These are phyloP conservation scores for Hofmannophila pseudospretella DNA, from an alignment of 2,888 invertebrate species.

Conservation along the genomic window DNA sequence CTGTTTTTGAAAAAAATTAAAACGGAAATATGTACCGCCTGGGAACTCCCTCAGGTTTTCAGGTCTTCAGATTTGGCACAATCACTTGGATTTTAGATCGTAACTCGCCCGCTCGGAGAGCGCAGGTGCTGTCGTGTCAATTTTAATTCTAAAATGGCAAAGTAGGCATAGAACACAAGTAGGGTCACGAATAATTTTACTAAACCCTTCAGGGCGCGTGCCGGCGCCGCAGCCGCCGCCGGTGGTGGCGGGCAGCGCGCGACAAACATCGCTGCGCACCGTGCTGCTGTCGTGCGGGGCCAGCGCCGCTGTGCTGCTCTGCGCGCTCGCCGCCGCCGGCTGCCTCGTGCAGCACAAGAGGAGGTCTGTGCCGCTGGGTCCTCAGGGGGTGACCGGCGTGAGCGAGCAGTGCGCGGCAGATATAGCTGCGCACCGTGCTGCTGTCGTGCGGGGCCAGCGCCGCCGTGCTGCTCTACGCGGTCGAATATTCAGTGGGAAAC, in stretches of 20 bases:
- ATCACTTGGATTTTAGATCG: too few species aligned
- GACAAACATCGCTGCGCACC: constrained; percentile 46
- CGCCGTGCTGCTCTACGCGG: constrained; percentile 50
- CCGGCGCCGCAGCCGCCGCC: constrained; percentile 54
- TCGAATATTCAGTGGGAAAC: too few species aligned
- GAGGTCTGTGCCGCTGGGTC: constrained; percentile 55
- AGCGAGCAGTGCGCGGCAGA: constrained; percentile 45
- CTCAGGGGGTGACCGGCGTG: constrained; percentile 51
- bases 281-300: constrained; percentile 60
- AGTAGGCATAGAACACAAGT: too few species aligned
- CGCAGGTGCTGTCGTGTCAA: too few species aligned
- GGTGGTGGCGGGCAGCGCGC: constrained; percentile 50
- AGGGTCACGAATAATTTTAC: too few species aligned
- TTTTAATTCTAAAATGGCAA: too few species aligned
- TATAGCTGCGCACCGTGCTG: constrained; percentile 52
- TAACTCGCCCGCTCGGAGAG: too few species aligned
- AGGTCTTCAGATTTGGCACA: too few species aligned
- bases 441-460: constrained; percentile 61
- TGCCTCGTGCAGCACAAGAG: constrained; percentile 62
- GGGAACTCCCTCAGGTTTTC: too few species aligned
- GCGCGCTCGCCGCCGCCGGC: constrained; percentile 53
- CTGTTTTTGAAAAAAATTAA: too few species aligned
- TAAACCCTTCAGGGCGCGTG: constrained; percentile 59
- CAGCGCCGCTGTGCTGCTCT: constrained; percentile 54
- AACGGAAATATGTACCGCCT: too few species aligned